phyloP scores from a whole-genome alignment of 2,797 vertebrate species.

The Sebastes matsubarae region DNA sequence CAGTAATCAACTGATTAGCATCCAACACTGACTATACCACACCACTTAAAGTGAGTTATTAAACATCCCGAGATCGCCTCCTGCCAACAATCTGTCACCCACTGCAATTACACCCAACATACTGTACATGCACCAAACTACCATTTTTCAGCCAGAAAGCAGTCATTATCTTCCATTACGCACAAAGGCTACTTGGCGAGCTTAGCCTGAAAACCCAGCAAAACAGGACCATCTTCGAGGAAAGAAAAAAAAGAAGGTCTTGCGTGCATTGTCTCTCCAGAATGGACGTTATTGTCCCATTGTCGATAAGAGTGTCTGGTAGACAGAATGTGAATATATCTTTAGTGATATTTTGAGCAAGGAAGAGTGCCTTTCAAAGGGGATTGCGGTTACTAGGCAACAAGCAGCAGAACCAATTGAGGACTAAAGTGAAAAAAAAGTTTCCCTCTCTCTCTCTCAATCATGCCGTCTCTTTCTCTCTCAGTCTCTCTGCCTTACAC shows the following conservation, averaged over 20 bases:
- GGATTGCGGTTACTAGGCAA: slow-evolving; percentile 85
- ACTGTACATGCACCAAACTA: slow-evolving; percentile 30
- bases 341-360: slow-evolving; percentile 81
- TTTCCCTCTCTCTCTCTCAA: slow-evolving; percentile 48
- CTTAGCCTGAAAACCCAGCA: slow-evolving; percentile 17
- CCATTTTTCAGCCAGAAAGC: slow-evolving; percentile 49
- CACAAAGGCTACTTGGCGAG: slow-evolving; percentile 43
- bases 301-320: slow-evolving; percentile 73
- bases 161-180: slow-evolving; percentile 59
- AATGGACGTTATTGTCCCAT: slow-evolving; percentile 67
- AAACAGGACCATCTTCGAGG: slow-evolving; percentile 21
- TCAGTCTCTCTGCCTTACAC: slow-evolving; percentile 32
- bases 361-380: slow-evolving; percentile 79
- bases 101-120: slow-evolving; percentile 46
- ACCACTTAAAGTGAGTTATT: slow-evolving; percentile 48
- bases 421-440: slow-evolving; percentile 66
- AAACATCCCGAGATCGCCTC: slow-evolving; percentile 30
- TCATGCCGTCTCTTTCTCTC: slow-evolving; percentile 40
- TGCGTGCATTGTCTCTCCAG: slow-evolving; percentile 60
- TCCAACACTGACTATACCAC: slow-evolving; percentile 22
- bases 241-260: slow-evolving; percentile 17
- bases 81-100: slow-evolving; percentile 39
- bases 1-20: slow-evolving; percentile 51
- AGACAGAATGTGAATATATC: slow-evolving; percentile 75
- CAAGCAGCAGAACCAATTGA: slow-evolving; percentile 83